Conservation (phyloP, 2,113 vertebrate genomes). For the Sula dactylatra region DNA sequence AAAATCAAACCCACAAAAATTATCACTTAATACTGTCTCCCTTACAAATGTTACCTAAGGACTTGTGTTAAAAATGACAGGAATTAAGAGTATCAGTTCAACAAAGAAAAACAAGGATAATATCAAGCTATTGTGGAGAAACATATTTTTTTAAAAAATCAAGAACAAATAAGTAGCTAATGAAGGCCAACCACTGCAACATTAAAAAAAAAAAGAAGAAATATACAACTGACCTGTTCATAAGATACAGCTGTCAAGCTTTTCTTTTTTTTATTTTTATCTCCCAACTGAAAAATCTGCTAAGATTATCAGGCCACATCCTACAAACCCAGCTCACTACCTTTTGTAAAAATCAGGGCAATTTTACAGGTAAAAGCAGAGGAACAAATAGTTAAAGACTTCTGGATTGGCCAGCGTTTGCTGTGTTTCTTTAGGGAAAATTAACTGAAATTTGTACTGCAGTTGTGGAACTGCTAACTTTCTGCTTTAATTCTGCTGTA, state of each 20-base stretch:
- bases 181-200: not conserved
- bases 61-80: not conserved
- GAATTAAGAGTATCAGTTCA: not conserved
- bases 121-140: not conserved
- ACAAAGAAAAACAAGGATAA: not conserved
- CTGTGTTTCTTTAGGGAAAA: not conserved
- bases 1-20: not conserved
- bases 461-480: constrained; percentile 36
- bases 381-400: not conserved
- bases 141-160: not conserved
- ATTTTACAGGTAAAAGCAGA: constrained; percentile 25
- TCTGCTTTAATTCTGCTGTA: constrained; percentile 25
- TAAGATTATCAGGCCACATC: not conserved
- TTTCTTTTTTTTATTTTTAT: not conserved
- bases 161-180: not conserved
- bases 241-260: not conserved
- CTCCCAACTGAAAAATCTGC: not conserved
- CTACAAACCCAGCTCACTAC: not conserved
- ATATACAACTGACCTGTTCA: not conserved
- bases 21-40: not conserved
- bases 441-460: not conserved
- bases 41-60: not conserved
- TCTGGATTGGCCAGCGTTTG: not conserved
- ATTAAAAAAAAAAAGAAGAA: not conserved
- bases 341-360: not conserved